phyloP scores from a whole-genome alignment of 1,140 invertebrate genomes.

The Heterodera carotae region DNA sequence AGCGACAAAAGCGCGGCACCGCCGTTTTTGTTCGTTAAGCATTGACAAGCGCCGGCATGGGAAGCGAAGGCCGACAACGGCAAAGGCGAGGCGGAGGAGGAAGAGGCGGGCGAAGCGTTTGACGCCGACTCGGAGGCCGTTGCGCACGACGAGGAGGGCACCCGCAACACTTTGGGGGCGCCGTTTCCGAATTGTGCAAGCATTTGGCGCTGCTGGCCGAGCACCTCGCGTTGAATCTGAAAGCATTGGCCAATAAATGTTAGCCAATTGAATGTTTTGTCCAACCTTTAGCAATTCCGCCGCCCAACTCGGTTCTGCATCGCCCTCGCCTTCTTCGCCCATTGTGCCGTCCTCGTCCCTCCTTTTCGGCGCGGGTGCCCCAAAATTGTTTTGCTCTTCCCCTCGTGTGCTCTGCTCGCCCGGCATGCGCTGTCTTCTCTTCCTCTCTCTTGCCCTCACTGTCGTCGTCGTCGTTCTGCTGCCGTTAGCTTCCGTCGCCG shows the following conservation, averaged over 20 bases:
- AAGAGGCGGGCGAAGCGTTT: neutral
- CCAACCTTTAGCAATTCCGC: neutral
- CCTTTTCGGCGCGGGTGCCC: neutral
- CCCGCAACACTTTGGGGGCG: neutral
- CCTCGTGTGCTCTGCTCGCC: neutral
- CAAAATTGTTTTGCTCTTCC: neutral
- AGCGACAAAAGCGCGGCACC: neutral
- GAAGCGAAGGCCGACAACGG: neutral
- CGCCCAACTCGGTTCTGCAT: neutral
- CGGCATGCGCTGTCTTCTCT: neutral
- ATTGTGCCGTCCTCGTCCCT: neutral
- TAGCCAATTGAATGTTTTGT: neutral
- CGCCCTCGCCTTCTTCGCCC: neutral
- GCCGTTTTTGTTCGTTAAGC: neutral
- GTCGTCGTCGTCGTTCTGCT: neutral
- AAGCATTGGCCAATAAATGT: neutral
- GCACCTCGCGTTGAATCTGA: conserved; percentile 12
- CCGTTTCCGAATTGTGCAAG: neutral
- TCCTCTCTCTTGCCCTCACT: neutral
- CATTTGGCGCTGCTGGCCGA: conserved; percentile 12
- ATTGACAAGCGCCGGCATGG: neutral
- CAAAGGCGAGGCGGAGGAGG: neutral
- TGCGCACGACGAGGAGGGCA: neutral
- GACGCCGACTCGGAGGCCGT: neutral
- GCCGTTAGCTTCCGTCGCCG: neutral